Evolutionary conservation across 2,888 invertebrate genomes (phyloP).

Genomic region (Romanomermis culicivorax): DNA sequence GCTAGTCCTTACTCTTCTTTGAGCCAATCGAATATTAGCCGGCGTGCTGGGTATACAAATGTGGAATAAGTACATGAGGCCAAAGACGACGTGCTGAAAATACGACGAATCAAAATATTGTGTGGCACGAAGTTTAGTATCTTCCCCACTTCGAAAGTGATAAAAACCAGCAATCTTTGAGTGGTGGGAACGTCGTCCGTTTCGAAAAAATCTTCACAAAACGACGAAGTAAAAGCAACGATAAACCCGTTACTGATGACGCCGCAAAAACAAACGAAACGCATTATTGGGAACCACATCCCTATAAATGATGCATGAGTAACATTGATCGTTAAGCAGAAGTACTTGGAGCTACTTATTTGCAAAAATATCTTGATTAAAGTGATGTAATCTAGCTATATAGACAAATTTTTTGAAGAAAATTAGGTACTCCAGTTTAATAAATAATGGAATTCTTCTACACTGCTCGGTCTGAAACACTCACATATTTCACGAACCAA

Average conservation of each 20-base stretch:
- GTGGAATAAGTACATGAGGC: constrained; percentile 3
- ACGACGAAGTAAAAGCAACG: constrained; percentile 31
- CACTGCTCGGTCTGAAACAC: no score
- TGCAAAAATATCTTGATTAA: no score
- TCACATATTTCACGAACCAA: no score
- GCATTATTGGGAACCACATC: constrained; percentile 33
- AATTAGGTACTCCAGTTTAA: no score
- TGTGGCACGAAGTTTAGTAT: neutral
- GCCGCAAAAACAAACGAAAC: constrained; percentile 32
- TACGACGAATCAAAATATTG: neutral
- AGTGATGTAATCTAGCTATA: no score
- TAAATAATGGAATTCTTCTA: no score
- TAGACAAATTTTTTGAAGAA: no score
- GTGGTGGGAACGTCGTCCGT: neutral
- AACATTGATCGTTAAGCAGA: no score
- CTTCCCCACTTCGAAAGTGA: constrained; percentile 13
- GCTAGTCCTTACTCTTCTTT: constrained; percentile 12
- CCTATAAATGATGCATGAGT: no score
- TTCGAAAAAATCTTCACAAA: constrained; percentile 2
- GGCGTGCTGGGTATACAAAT: constrained; percentile 29
- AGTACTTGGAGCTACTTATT: no score
- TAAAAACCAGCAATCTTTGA: constrained; percentile 11
- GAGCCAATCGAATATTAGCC: constrained; percentile 13
- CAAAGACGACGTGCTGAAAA: constrained; percentile 6
- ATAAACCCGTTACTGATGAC: constrained; percentile 35